Percentiles rank a stretch among this genome's conserved stretches.
Conservation (phyloP, 2,888 invertebrate species). For the Stenolophus ochropezus region DNA sequence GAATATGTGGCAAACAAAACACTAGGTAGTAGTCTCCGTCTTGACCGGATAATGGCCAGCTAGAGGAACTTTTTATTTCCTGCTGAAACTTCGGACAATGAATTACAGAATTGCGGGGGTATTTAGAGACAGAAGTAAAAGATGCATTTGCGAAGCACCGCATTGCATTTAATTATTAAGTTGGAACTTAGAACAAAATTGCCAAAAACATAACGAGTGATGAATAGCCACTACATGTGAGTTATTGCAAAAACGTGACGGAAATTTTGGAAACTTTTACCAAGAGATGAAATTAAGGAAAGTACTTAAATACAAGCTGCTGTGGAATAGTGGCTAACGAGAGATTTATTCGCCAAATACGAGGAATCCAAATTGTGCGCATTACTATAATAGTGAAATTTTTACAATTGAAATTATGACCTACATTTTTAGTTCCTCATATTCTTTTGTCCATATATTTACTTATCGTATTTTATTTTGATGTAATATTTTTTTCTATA, state of each 20-base stretch:
- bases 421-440: too few relatives aligned
- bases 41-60: constrained; percentile 36
- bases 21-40: neutral
- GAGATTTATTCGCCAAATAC: neutral
- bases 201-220: constrained; percentile 37
- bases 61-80: constrained; percentile 17
- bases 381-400: neutral
- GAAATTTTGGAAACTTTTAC: constrained; percentile 22
- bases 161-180: constrained; percentile 41
- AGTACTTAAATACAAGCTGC: neutral
- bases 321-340: neutral
- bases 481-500: neutral
- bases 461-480: neutral
- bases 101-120: constrained; percentile 17
- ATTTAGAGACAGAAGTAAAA: neutral
- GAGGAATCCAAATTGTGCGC: neutral
- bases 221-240: constrained; percentile 10
- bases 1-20: neutral
- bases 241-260: constrained; percentile 15
- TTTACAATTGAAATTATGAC: too few relatives aligned
- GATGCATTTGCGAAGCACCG: neutral
- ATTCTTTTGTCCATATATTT: neutral
- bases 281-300: neutral
- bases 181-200: constrained; percentile 24
- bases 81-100: constrained; percentile 27